Conservation (phyloP, 2,113 vertebrate genomes). For the Burhinus oedicnemus region DNA sequence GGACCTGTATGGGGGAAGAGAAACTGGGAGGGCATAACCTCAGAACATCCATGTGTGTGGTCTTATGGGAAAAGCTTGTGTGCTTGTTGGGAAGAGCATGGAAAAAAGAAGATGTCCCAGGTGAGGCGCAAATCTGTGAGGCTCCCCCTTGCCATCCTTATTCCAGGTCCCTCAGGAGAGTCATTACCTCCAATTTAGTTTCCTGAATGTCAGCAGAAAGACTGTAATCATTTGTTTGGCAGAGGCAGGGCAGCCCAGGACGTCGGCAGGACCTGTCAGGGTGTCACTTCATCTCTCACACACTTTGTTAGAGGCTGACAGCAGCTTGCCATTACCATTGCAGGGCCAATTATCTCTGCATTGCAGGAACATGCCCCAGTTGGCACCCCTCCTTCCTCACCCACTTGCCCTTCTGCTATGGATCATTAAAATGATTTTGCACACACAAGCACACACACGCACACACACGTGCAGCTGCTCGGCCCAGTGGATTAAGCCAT, state of each 20-base stretch:
- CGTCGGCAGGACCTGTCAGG: not conserved
- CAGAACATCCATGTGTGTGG: accelerated
- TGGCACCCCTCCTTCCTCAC: not conserved
- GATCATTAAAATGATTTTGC: constrained; percentile 34
- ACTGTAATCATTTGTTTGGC: not conserved
- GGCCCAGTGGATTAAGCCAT: not conserved
- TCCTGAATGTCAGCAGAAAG: constrained; percentile 24
- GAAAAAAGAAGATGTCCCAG: not conserved
- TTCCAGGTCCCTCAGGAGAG: not conserved
- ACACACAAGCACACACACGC: not conserved
- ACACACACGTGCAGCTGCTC: not conserved
- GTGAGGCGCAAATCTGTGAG: not conserved
- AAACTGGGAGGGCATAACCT: not conserved
- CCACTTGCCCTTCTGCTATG: not conserved
- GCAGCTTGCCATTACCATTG: not conserved
- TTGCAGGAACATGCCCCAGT: not conserved
- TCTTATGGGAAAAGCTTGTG: not conserved
- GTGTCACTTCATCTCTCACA: constrained; percentile 22
- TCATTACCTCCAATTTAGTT: constrained; percentile 37
- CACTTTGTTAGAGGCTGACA: constrained; percentile 23
- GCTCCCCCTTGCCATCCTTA: not conserved
- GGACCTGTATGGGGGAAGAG: not conserved
- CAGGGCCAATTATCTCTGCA: constrained; percentile 63
- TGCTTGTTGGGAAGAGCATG: accelerated
- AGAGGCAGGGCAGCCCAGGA: not conserved